Percentiles rank a stretch among this genome's conserved stretches.
Conservation (phyloP, 2,888 invertebrate genomes). For the Pollenia griseotomentosa region DNA sequence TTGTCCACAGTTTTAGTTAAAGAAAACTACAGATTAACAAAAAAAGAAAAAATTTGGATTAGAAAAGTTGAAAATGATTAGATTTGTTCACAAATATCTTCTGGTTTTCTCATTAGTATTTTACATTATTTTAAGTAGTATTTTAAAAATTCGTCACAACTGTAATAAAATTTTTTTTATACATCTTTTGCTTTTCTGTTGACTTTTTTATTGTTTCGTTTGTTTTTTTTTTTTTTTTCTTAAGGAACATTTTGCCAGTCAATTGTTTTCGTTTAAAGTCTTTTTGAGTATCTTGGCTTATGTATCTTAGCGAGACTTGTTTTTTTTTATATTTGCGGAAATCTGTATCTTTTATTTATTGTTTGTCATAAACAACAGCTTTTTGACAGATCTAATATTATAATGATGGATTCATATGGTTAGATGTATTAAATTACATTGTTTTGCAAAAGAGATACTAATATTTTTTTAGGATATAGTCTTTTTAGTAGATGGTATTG, state of each 20-base stretch:
- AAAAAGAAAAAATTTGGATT: too few relatives aligned
- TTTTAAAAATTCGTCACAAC: too few relatives aligned
- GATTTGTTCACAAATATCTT: too few relatives aligned
- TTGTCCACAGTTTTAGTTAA: too few relatives aligned
- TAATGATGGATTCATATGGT: slow-evolving; percentile 30
- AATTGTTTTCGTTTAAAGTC: background rate
- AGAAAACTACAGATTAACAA: too few relatives aligned
- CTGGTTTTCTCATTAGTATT: too few relatives aligned
- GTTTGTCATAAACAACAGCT: background rate
- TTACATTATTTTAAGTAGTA: too few relatives aligned
- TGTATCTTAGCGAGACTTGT: background rate
- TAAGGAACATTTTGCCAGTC: background rate
- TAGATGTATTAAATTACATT: slow-evolving; percentile 22
- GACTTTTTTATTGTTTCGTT: background rate
- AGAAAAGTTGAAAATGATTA: too few relatives aligned
- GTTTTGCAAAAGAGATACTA: background rate
- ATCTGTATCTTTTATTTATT: background rate
- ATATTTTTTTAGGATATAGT: too few relatives aligned
- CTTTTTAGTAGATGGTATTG: too few relatives aligned
- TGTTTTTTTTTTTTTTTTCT: background rate
- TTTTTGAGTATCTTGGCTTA: slow-evolving; percentile 2
- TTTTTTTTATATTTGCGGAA: slow-evolving; percentile 2
- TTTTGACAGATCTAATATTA: background rate
- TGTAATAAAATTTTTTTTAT: too few relatives aligned
- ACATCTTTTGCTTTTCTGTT: background rate